These are phyloP conservation scores for Bryconaethiops microstoma DNA, from an alignment of 2,797 vertebrate species.

Conservation along the genomic window DNA sequence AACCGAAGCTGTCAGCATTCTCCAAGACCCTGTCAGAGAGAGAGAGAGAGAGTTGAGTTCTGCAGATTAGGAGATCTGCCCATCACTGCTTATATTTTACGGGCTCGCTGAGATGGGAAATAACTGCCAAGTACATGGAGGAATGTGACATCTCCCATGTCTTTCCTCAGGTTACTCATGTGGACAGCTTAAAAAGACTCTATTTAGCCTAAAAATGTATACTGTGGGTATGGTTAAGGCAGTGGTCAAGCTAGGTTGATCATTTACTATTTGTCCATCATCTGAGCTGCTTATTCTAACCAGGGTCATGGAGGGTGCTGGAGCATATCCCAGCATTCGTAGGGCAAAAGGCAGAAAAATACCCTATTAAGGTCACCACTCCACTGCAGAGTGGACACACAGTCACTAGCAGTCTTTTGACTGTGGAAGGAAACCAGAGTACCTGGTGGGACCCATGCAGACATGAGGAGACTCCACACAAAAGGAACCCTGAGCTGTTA, in stretches of 20 bases:
- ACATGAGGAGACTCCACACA: too few relatives aligned
- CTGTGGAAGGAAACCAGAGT: too few relatives aligned
- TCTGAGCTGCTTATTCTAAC: too few relatives aligned
- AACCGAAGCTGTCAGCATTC: slow-evolving; percentile 71
- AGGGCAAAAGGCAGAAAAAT: too few relatives aligned
- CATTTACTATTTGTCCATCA: too few relatives aligned
- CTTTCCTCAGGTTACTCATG: slow-evolving; percentile 36
- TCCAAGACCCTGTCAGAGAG: slow-evolving; percentile 56
- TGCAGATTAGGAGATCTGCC: slow-evolving; percentile 61
- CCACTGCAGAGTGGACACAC: too few relatives aligned
- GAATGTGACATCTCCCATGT: slow-evolving; percentile 49
- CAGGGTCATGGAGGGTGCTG: too few relatives aligned
- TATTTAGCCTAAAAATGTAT: background rate
- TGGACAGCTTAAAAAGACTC: background rate
- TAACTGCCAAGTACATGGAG: slow-evolving; percentile 34
- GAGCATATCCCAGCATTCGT: too few relatives aligned
- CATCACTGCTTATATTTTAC: slow-evolving; percentile 41
- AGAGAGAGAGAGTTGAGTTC: background rate
- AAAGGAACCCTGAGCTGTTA: too few relatives aligned
- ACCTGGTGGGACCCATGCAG: too few relatives aligned
- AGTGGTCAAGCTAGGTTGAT: background rate
- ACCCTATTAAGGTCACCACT: too few relatives aligned
- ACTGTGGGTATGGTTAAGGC: background rate
- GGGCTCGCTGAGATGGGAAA: slow-evolving; percentile 28
- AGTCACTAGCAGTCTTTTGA: too few relatives aligned